Conservation (phyloP, 2,797 vertebrate species). For the Sebastes cheni region DNA sequence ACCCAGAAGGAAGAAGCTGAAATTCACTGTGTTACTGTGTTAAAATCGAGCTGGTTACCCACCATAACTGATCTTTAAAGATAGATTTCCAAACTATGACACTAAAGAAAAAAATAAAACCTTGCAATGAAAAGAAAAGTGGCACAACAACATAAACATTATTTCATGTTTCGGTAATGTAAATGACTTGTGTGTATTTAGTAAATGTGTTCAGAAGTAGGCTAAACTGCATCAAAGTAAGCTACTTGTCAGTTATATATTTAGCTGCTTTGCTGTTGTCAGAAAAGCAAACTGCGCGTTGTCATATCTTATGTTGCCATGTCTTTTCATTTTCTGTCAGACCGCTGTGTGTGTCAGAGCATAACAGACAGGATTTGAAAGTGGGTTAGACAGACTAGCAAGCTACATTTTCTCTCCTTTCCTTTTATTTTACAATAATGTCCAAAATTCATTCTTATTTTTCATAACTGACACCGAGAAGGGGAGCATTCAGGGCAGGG, state of each 20-base stretch:
- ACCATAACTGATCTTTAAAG: too few species aligned
- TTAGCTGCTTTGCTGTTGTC: conserved; percentile 5
- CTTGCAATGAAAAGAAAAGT: neutral
- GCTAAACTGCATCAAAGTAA: conserved; percentile 8
- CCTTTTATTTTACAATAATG: conserved; percentile 23
- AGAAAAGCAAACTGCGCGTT: neutral
- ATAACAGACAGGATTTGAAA: conserved; percentile 21
- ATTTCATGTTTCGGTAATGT: too few species aligned
- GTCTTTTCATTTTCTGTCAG: conserved; percentile 36
- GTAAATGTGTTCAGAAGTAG: neutral
- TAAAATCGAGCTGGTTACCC: too few species aligned
- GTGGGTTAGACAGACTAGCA: conserved; percentile 4
- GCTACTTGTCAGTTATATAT: neutral
- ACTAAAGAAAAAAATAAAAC: neutral
- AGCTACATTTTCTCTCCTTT: conserved; percentile 9
- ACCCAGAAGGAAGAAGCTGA: too few species aligned
- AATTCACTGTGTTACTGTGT: too few species aligned
- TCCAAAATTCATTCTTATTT: neutral
- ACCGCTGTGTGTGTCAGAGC: conserved; percentile 11
- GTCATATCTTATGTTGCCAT: neutral
- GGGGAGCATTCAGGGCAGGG: neutral
- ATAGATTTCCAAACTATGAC: too few species aligned
- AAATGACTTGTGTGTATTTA: neutral
- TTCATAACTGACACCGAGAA: conserved; percentile 6
- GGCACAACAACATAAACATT: neutral